These are phyloP conservation scores for Agonum fuliginosum DNA, from an alignment of 2,888 invertebrate species.

Conservation along the genomic window DNA sequence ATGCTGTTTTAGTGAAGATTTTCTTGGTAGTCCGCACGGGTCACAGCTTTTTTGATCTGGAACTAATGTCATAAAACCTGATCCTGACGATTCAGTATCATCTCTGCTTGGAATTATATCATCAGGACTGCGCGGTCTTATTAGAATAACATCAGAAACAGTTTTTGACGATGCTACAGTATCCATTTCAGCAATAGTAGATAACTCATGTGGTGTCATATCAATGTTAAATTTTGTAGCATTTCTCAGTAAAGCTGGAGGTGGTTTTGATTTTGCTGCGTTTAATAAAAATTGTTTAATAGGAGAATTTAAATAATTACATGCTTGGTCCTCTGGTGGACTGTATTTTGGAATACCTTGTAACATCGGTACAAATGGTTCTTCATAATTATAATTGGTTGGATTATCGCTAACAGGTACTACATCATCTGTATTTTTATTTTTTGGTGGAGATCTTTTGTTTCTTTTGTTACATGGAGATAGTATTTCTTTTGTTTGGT, in stretches of 20 bases:
- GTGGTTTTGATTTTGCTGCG: conserved; percentile 67
- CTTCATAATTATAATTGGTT: conserved; percentile 19
- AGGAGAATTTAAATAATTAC: conserved; percentile 16
- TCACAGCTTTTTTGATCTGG: conserved; percentile 15
- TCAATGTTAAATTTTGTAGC: conserved; percentile 67
- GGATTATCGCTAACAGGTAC: conserved; percentile 36
- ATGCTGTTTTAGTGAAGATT: conserved; percentile 4
- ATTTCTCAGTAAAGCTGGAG: conserved; percentile 68
- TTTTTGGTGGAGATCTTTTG: no score
- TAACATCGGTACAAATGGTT: conserved; percentile 68
- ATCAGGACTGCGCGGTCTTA: conserved; percentile 10
- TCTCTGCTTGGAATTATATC: conserved; percentile 24
- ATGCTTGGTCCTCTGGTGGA: conserved; percentile 59
- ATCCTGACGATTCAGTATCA: neutral
- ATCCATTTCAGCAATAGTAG: conserved; percentile 71
- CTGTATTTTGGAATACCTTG: conserved; percentile 70
- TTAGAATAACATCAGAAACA: neutral
- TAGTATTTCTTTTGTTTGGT: no score
- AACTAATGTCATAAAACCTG: neutral
- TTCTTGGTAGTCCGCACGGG: neutral
- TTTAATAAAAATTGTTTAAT: conserved; percentile 55
- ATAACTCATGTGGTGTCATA: conserved; percentile 70
- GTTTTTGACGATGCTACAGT: conserved; percentile 67
- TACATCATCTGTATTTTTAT: conserved; percentile 44
- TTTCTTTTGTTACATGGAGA: no score